These are phyloP conservation scores for Cisticola juncidis DNA, from an alignment of 2,113 vertebrate genomes.

Conservation along the genomic window DNA sequence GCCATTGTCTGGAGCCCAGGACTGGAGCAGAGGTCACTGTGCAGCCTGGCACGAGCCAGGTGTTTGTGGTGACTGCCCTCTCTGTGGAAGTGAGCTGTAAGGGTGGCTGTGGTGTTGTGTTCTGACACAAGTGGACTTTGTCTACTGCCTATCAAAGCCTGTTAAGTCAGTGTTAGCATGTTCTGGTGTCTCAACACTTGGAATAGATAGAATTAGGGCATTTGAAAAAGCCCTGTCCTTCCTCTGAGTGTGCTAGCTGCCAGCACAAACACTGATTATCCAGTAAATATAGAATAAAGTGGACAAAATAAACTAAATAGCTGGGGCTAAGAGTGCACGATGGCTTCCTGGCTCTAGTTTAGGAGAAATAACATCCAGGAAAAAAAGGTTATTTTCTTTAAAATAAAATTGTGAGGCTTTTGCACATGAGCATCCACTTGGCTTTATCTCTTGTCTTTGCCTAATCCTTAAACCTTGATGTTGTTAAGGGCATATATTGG, in stretches of 20 bases:
- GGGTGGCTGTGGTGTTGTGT: neutral
- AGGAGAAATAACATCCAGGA: neutral
- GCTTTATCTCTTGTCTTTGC: neutral
- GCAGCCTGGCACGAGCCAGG: fast-evolving
- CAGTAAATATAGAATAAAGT: neutral
- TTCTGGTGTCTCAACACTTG: neutral
- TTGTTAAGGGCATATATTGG: neutral
- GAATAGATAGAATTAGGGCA: neutral
- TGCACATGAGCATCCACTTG: neutral
- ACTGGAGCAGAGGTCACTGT: neutral
- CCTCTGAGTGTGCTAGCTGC: neutral
- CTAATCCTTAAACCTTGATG: neutral
- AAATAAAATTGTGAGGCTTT: neutral
- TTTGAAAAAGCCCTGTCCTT: neutral
- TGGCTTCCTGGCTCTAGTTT: neutral
- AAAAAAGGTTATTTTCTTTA: neutral
- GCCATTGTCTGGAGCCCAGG: neutral
- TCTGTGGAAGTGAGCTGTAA: neutral
- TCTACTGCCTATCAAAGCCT: neutral
- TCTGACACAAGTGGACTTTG: neutral
- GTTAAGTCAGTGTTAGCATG: fast-evolving
- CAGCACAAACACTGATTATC: neutral
- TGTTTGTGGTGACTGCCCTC: neutral
- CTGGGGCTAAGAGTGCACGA: neutral
- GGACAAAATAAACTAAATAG: neutral